Evolutionary conservation across 2,888 invertebrate genomes (phyloP).

Genomic region (Alviniconcha strummeri): DNA sequence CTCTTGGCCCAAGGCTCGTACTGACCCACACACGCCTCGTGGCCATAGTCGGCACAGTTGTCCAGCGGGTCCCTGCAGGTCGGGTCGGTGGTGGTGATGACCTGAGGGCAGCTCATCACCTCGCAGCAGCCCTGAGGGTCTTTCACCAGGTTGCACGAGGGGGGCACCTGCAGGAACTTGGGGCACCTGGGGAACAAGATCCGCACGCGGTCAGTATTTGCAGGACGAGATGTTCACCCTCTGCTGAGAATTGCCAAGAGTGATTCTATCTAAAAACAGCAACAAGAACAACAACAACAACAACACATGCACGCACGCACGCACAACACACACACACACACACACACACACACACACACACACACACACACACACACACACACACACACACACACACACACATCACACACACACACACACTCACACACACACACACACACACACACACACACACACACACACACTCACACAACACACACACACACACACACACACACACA

Average conservation of each 20-base stretch:
- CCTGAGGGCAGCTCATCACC: constrained; percentile 43
- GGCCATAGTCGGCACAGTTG: constrained; percentile 51
- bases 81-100: constrained; percentile 40
- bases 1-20: constrained; percentile 54
- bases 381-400: neutral
- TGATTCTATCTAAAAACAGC: too few relatives aligned
- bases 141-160: constrained; percentile 51
- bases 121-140: constrained; percentile 53
- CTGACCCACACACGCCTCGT: constrained; percentile 42
- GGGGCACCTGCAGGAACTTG: constrained; percentile 50
- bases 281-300: too few relatives aligned
- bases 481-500: constrained; percentile 15
- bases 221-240: too few relatives aligned
- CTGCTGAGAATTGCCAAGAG: too few relatives aligned
- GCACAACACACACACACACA: neutral
- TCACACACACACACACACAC: neutral
- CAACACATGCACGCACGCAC: constrained; percentile 6
- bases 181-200: constrained; percentile 46
- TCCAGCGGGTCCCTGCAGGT: constrained; percentile 48
- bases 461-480: constrained; percentile 13
- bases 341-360: constrained; percentile 20
- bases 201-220: too few relatives aligned
- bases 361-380: constrained; percentile 15
- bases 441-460: neutral
- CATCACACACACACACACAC: too few relatives aligned